Conservation (phyloP, 1,140 invertebrate species). For the Galleria mellonella region DNA sequence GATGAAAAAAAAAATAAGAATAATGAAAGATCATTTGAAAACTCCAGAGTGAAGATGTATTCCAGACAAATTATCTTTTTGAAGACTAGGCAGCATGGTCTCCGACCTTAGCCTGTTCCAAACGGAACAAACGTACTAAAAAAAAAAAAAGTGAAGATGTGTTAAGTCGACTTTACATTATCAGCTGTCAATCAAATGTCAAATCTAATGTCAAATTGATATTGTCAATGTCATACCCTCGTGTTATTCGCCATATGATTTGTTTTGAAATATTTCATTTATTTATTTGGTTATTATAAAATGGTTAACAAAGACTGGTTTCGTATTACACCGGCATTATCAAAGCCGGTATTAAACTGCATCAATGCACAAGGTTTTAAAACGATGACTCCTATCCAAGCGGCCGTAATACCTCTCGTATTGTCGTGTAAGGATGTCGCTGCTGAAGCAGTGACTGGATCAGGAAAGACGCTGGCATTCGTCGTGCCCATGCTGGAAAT, state of each 20-base stretch:
- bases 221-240: constrained; percentile 31
- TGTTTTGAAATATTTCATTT: neutral
- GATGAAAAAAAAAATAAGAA: no score
- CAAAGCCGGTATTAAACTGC: constrained; percentile 43
- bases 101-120: no score
- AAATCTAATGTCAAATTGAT: no score
- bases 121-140: no score
- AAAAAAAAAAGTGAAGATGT: no score
- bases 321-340: constrained; percentile 42
- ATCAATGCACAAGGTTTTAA: constrained; percentile 54
- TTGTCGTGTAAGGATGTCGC: constrained; percentile 95
- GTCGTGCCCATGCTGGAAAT: constrained; percentile 93
- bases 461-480: constrained; percentile 97
- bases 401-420: constrained; percentile 93
- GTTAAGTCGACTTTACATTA: no score
- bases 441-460: constrained; percentile 96
- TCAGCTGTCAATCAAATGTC: no score
- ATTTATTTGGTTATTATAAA: constrained; percentile 11
- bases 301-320: constrained; percentile 63
- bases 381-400: constrained; percentile 76
- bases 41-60: no score
- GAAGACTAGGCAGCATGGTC: no score
- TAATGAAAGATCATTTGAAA: no score
- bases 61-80: no score
- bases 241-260: constrained; percentile 12